Evolutionary conservation across 2,113 vertebrate species (phyloP), one percentile per base, ranked within the genome.

Genomic region (Atherinomorus stipes): DNA sequence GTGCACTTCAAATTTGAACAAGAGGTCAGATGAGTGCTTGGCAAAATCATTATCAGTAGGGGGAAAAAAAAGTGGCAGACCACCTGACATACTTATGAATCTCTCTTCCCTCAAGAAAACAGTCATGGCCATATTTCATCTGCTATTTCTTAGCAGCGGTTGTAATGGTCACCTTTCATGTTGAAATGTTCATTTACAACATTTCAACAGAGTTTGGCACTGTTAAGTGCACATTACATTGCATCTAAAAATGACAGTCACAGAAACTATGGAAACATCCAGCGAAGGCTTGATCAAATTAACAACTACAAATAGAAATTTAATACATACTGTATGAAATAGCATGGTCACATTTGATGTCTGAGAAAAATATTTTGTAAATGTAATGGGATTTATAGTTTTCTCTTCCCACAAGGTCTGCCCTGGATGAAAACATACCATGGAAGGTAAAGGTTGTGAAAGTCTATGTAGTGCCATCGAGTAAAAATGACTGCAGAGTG

Each of bases 101-200:
- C 60, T 23, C 7, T 47, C 34, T 84, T 75, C 78, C 25, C 37
- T 59, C 23, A 16, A 38, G n/a, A 71, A 80, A 88, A 86, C 70
- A 83, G 77, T 80, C 70, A 66, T 74, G 50, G 74, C 76, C 61
- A 31, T 62, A 38, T 16, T 11, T 23, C 4, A 42, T 74, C 50
- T 44, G 21, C 53, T 66, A 67, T 73, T 60, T 42, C 78, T 70
- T 37, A 81, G 74, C 80, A 71, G 78, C 53, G 74, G 51, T 60
- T 10, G 13, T 70, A 51, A 51, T 40, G 38, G 40, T 75, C 8
- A 11, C 38, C 12, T 21, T 59, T 23, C 2, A 28, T 57, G 61
- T 50, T 67, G 18, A 21, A 11, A 52, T 53, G 62, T 56, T 11
- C 19, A 71, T 61, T 52, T 38, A 21, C 10, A 74, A 75, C 49